Base-by-base conservation (phyloP, 2,888 invertebrate genomes). In the Odontocerum albicorne region DNA sequence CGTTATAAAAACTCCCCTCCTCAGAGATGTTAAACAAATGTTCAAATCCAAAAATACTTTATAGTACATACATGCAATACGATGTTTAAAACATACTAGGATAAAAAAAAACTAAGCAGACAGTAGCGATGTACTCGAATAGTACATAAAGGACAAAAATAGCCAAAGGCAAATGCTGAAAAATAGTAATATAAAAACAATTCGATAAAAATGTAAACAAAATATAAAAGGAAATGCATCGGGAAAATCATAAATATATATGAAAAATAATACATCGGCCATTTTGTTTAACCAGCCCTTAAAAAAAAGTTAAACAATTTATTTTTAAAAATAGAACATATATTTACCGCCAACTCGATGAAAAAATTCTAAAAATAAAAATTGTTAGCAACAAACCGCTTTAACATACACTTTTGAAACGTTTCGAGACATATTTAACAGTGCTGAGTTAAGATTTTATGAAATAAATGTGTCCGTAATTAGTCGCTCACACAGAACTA, bases 31-130 rank as follows among this genome's bases (percentile, higher is more conserved):
- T n/a, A n/a, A n/a, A n/a, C n/a, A n/a, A n/a, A n/a, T n/a, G n/a
- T n/a, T n/a, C n/a, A n/a, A n/a, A n/a, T n/a, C n/a, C n/a, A n/a
- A n/a, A n/a, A n/a, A n/a, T n/a, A n/a, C n/a, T n/a, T n/a, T n/a
- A n/a, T n/a, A n/a, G n/a, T n/a, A n/a, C n/a, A n/a, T n/a, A n/a
- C n/a, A n/a, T n/a, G n/a, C 42, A 42, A 31, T 40, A 71, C 71
- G 73, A 75, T 72, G 71, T 73, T 74, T 73, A 75, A 75, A 76
- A 76, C 76, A 76, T 60, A 57, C 64, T 53, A n/a, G n/a, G n/a
- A n/a, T n/a, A n/a, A n/a, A 39, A 38, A 19, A 31, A 46, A 35
- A 39, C 13, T 35, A 15, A 17, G 44, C 44, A 17, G n/a, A 44
- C 19, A n/a, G 12, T 42, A 42, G 20, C 21, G 12, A 42, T 22